Percentiles rank a stretch among this genome's conserved stretches.
phyloP scores from a whole-genome alignment of 2,113 vertebrate genomes.

The Labrus mixtus region DNA sequence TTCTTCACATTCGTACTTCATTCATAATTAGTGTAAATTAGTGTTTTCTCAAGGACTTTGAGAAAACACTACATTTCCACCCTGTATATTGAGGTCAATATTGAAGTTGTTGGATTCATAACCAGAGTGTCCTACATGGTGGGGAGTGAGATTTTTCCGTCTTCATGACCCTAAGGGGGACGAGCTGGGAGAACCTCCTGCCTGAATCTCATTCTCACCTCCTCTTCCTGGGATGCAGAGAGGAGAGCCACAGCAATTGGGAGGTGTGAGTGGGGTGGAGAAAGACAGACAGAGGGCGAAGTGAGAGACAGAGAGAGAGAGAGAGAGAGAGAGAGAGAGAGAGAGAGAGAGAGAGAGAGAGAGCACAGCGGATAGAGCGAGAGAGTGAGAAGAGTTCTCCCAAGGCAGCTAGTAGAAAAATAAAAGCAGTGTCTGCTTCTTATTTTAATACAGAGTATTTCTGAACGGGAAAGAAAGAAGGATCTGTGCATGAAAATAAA shows the following conservation, averaged over 20 bases:
- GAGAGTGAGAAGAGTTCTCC: not conserved
- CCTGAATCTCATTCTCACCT: constrained; percentile 68
- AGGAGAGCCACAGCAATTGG: constrained; percentile 8
- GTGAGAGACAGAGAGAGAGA: not conserved
- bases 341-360: constrained; percentile 4
- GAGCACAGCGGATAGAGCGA: not conserved
- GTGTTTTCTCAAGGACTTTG: too few relatives aligned
- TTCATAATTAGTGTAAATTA: too few relatives aligned
- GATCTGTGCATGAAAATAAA: too few relatives aligned
- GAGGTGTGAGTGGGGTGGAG: constrained; percentile 31
- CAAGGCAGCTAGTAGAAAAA: not conserved
- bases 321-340: not conserved
- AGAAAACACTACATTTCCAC: too few relatives aligned
- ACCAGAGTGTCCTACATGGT: not conserved
- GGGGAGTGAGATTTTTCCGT: not conserved
- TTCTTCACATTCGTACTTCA: too few relatives aligned
- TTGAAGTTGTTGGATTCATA: not conserved
- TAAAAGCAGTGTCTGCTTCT: not conserved
- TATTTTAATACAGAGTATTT: constrained; percentile 10
- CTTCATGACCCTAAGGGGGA: not conserved
- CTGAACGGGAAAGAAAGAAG: not conserved
- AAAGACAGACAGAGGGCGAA: too few relatives aligned
- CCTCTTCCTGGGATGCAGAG: constrained; percentile 25
- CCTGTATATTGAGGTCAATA: not conserved
- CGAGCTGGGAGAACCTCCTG: constrained; percentile 32